Evolutionary conservation across 1,140 invertebrate species (phyloP).

Genomic region (Drosophila paulistorum): DNA sequence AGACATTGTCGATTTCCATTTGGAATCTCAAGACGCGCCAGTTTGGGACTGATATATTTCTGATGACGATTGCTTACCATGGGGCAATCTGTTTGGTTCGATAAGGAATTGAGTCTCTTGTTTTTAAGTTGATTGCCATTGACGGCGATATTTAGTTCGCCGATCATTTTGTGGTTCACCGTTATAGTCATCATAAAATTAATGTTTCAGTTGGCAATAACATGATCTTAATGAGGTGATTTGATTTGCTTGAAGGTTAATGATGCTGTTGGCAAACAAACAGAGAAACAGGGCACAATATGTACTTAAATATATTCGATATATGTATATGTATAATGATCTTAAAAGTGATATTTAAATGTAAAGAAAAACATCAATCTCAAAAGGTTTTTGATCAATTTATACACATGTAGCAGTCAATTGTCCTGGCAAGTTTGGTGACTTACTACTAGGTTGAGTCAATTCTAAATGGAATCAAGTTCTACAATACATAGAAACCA

Average conservation of each 20-base stretch:
- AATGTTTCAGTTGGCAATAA: conserved; percentile 37
- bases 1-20: conserved; percentile 1
- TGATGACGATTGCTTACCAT: not conserved
- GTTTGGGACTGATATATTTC: conserved; percentile 29
- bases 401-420: no score
- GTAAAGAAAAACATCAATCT: no score
- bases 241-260: not conserved
- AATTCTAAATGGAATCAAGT: no score
- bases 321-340: no score
- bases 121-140: conserved; percentile 31
- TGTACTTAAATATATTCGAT: not conserved
- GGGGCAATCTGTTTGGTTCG: conserved; percentile 4
- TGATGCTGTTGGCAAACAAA: no score
- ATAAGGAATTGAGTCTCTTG: conserved; percentile 20
- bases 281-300: not conserved
- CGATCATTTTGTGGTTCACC: conserved; percentile 36
- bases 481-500: no score
- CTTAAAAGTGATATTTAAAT: no score
- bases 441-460: no score
- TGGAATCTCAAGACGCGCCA: conserved; percentile 48
- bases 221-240: conserved; percentile 38
- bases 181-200: conserved; percentile 63
- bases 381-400: no score
- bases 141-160: conserved; percentile 56
- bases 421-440: no score